These are phyloP conservation scores for Latrodectus hesperus DNA, from an alignment of 2,888 invertebrate genomes.

Conservation along the genomic window DNA sequence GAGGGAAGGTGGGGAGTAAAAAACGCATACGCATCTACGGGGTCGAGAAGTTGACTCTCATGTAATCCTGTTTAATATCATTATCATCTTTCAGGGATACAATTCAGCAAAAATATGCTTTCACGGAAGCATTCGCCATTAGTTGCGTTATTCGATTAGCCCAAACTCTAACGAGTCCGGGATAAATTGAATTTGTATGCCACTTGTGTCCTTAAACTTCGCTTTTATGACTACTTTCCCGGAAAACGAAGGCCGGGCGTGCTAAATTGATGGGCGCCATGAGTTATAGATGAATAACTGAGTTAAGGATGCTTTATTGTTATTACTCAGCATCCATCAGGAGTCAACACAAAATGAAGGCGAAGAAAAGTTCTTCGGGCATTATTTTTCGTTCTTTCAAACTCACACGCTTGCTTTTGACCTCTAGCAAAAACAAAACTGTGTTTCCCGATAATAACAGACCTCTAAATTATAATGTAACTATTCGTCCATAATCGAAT, in stretches of 20 bases:
- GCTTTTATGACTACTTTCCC: slow-evolving; percentile 2
- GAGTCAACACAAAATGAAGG: neutral
- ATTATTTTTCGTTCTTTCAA: too few relatives aligned
- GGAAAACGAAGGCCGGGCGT: neutral
- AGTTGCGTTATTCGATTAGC: slow-evolving; percentile 44
- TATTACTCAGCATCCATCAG: slow-evolving; percentile 12
- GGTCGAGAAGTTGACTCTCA: neutral
- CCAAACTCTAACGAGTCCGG: slow-evolving; percentile 12
- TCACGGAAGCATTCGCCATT: slow-evolving; percentile 39
- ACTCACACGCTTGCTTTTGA: too few relatives aligned
- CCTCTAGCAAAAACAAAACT: too few relatives aligned
- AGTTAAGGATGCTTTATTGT: slow-evolving; percentile 16
- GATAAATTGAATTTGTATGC: slow-evolving; percentile 42
- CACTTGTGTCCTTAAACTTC: slow-evolving; percentile 5
- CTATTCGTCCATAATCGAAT: too few relatives aligned
- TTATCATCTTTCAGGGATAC: slow-evolving; percentile 34
- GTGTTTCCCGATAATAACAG: too few relatives aligned
- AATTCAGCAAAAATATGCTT: slow-evolving; percentile 50
- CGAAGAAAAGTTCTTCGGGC: too few relatives aligned
- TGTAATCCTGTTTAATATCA: slow-evolving; percentile 47
- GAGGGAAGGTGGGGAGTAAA: neutral
- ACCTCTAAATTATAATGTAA: too few relatives aligned
- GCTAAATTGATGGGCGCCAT: slow-evolving; percentile 2
- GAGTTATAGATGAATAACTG: slow-evolving; percentile 5
- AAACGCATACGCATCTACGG: neutral